A percentile compares a stretch with the other conserved stretches of the same genome.
These are phyloP conservation scores for Neolamprologus tretocephalus DNA, from an alignment of 2,113 vertebrate species.

Conservation along the genomic window DNA sequence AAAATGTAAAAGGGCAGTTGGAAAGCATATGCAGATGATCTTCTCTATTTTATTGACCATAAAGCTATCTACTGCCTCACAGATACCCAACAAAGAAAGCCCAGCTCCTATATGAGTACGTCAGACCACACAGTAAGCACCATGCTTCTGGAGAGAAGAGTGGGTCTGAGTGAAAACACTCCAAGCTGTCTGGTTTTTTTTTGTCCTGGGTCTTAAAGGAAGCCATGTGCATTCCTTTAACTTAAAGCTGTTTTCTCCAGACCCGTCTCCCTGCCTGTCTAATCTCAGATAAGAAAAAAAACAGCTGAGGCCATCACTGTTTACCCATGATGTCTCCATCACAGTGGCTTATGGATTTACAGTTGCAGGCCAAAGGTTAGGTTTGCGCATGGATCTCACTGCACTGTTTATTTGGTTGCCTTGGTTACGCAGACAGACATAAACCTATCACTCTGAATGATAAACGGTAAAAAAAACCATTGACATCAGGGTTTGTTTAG, in stretches of 20 bases:
- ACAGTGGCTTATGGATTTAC: not conserved
- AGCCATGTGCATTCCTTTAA: not conserved
- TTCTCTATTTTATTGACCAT: not conserved
- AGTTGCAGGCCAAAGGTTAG: not conserved
- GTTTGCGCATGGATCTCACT: not conserved
- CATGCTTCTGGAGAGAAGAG: not conserved
- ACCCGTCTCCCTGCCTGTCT: not conserved
- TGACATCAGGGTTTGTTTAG: not conserved
- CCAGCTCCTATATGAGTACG: not conserved
- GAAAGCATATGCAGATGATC: not conserved
- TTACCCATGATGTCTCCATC: conserved; percentile 2
- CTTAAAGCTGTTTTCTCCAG: not conserved
- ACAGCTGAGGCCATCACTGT: not conserved
- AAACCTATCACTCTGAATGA: not conserved
- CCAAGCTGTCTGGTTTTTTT: not conserved
- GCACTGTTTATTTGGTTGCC: conserved; percentile 2
- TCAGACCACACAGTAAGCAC: not conserved
- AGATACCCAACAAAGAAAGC: not conserved
- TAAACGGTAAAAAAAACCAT: not conserved
- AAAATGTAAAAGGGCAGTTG: not conserved
- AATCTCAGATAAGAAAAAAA: not conserved
- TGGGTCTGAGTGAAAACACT: not conserved
- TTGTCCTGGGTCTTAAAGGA: not conserved
- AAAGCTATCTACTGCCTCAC: not conserved
- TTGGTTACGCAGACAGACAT: not conserved